phyloP scores from a whole-genome alignment of 2,888 invertebrate species.

The Lasiommata megera region DNA sequence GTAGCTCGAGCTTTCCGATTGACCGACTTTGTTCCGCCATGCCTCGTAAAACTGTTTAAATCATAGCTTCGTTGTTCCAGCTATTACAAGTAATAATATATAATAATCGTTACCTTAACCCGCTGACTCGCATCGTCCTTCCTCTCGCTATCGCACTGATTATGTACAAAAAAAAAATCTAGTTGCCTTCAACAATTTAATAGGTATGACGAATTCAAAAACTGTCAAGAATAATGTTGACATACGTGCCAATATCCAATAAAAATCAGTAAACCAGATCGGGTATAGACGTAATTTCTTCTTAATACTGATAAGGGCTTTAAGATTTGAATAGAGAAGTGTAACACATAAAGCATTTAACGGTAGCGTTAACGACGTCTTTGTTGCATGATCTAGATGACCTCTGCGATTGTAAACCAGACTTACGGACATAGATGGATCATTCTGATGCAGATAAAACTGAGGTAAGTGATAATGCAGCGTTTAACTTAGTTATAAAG shows the following conservation, averaged over 20 bases:
- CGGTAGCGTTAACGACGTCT: conserved; percentile 32
- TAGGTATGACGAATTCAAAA: neutral
- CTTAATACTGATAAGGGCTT: conserved; percentile 4
- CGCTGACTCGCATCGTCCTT: too few species aligned
- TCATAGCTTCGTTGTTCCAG: too few species aligned
- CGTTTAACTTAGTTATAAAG: conserved; percentile 2
- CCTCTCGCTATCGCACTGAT: too few species aligned
- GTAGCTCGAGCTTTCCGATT: too few species aligned
- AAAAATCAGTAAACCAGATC: neutral
- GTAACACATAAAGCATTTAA: conserved; percentile 33
- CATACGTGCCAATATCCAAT: neutral
- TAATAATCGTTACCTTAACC: too few species aligned
- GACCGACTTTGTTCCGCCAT: too few species aligned
- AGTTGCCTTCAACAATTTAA: too few species aligned
- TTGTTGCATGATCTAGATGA: conserved; percentile 34
- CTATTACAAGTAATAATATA: too few species aligned
- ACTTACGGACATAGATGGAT: conserved; percentile 13
- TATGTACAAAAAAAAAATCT: too few species aligned
- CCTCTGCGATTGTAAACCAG: conserved; percentile 22
- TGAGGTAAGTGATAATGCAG: conserved; percentile 22
- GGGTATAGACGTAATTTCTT: neutral
- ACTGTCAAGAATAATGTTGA: neutral
- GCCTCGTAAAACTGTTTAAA: too few species aligned
- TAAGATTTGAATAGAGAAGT: conserved; percentile 8
- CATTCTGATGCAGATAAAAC: conserved; percentile 23